These are phyloP conservation scores for Stomorhina lunata DNA, from an alignment of 2,888 invertebrate genomes.

Conservation along the genomic window DNA sequence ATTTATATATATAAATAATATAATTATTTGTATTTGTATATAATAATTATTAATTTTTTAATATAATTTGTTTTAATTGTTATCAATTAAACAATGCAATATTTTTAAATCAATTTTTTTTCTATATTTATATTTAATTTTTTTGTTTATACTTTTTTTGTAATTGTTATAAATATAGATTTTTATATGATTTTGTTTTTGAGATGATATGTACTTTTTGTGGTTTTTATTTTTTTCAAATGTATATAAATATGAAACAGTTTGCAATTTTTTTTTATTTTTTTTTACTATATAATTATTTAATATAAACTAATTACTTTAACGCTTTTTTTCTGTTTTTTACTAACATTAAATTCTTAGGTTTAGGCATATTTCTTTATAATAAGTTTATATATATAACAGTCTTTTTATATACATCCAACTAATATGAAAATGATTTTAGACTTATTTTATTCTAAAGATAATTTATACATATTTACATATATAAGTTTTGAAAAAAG, in stretches of 20 bases:
- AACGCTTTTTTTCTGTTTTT: neutral
- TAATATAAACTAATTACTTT: conserved; percentile 11
- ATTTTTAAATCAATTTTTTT: conserved; percentile 4
- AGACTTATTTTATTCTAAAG: neutral
- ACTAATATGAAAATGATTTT: too few species aligned
- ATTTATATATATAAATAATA: conserved; percentile 7
- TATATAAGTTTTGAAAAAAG: neutral
- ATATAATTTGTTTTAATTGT: conserved; percentile 40
- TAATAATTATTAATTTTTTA: conserved; percentile 13
- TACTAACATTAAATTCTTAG: conserved; percentile 5
- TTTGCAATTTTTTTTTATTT: conserved; percentile 16
- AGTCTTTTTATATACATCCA: too few species aligned
- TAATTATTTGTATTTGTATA: neutral
- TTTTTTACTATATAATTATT: conserved; percentile 16
- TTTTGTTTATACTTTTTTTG: neutral
- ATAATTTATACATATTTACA: conserved; percentile 22
- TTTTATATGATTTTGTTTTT: conserved; percentile 34
- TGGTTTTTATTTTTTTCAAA: neutral
- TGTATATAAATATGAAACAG: conserved; percentile 39
- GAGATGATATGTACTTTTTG: conserved; percentile 61
- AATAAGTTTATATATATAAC: conserved; percentile 36
- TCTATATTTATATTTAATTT: neutral
- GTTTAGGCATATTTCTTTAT: too few species aligned
- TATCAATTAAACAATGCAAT: conserved; percentile 48
- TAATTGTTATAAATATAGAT: conserved; percentile 30